A percentile compares a stretch with the other conserved stretches of the same genome.
Evolutionary conservation across 2,888 invertebrate species (phyloP).

Genomic region (Aricia artaxerxes): DNA sequence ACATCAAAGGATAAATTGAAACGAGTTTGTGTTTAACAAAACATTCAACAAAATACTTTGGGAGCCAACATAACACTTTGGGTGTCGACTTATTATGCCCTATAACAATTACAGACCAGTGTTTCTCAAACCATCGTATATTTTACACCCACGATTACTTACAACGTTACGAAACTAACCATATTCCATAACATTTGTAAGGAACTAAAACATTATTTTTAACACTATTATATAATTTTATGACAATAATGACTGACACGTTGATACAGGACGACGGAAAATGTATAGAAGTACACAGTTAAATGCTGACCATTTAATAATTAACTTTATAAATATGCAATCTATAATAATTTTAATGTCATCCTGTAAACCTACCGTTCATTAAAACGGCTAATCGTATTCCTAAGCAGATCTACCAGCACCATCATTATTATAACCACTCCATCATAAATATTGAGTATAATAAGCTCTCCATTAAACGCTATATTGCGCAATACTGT

Average conservation of each 20-base stretch:
- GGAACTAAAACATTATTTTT: slow-evolving; percentile 21
- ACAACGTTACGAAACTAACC: slow-evolving; percentile 24
- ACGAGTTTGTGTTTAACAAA: slow-evolving; percentile 69
- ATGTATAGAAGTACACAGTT: slow-evolving; percentile 26
- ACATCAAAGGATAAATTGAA: slow-evolving; percentile 75
- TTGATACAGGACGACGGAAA: slow-evolving; percentile 27
- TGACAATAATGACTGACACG: slow-evolving; percentile 24
- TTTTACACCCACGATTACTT: slow-evolving; percentile 35
- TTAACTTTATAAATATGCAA: neutral
- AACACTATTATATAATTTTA: slow-evolving; percentile 23
- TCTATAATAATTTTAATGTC: neutral
- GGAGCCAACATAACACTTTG: slow-evolving; percentile 74
- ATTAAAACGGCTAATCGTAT: slow-evolving; percentile 53
- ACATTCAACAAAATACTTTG: slow-evolving; percentile 79
- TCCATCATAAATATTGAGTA: slow-evolving; percentile 50
- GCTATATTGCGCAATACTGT: slow-evolving; percentile 36
- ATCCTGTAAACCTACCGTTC: slow-evolving; percentile 51
- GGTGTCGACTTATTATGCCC: slow-evolving; percentile 73
- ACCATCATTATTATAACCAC: slow-evolving; percentile 59
- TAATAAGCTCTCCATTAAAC: slow-evolving; percentile 44
- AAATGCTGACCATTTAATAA: slow-evolving; percentile 13
- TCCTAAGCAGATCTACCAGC: slow-evolving; percentile 73
- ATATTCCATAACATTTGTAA: slow-evolving; percentile 1
- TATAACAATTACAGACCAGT: slow-evolving; percentile 71
- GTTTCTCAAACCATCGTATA: slow-evolving; percentile 69